Percentiles rank a stretch among this genome's conserved stretches.
Conservation (phyloP, 2,797 vertebrate species). For the Manis pentadactyla region DNA sequence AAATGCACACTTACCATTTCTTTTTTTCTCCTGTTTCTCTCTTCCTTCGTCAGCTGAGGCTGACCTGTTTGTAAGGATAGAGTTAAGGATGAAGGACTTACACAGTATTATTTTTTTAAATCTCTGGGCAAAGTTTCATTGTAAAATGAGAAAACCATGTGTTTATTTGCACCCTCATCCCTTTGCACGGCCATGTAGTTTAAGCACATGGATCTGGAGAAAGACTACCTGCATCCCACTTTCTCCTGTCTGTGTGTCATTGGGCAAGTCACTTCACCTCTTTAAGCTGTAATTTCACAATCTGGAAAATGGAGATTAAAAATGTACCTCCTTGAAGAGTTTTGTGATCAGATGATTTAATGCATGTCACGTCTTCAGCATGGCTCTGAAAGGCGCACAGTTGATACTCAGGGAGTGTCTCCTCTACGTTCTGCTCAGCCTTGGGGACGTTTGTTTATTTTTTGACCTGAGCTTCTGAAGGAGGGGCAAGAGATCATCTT, state of each 20-base stretch:
- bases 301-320: background rate
- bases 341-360: background rate
- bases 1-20: background rate
- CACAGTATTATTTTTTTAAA: background rate
- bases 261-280: background rate
- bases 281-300: background rate
- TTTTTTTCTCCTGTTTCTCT: background rate
- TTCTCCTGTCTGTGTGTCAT: background rate
- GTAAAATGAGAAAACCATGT: conserved; percentile 14
- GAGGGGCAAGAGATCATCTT: background rate
- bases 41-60: background rate
- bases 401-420: background rate
- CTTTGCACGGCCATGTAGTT: background rate
- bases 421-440: background rate
- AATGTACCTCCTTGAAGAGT: background rate
- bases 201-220: background rate
- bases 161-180: background rate
- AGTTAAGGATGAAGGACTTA: background rate
- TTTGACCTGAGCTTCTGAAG: background rate
- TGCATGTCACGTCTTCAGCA: background rate
- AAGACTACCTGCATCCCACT: background rate
- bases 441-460: background rate
- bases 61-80: background rate
- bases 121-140: conserved; percentile 14
- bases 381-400: background rate